phyloP scores from a whole-genome alignment of 2,888 invertebrate species.

The Hyposoter dolosus region DNA sequence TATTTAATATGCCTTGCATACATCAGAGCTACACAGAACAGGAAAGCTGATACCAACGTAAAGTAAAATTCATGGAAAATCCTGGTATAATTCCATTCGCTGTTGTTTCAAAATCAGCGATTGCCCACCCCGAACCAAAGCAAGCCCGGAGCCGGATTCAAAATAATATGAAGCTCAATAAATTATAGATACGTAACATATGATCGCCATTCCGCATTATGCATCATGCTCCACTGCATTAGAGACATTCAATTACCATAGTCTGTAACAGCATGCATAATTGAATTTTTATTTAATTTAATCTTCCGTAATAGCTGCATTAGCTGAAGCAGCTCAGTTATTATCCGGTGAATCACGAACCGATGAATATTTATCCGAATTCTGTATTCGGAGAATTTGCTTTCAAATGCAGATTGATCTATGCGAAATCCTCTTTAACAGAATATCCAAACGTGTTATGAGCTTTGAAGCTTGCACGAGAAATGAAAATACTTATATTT shows the following conservation, averaged over 20 bases:
- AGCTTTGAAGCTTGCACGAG: neutral
- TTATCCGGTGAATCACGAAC: neutral
- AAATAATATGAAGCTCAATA: constrained; percentile 44
- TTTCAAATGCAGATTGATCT: constrained; percentile 12
- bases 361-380: constrained; percentile 9
- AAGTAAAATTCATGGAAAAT: constrained; percentile 31
- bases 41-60: constrained; percentile 15
- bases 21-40: neutral
- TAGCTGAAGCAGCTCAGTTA: constrained; percentile 6
- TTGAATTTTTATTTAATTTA: constrained; percentile 1
- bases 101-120: constrained; percentile 20
- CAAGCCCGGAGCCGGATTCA: constrained; percentile 17
- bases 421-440: neutral
- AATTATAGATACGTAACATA: constrained; percentile 46
- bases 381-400: neutral
- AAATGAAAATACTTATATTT: neutral
- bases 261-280: neutral
- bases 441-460: neutral
- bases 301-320: constrained; percentile 27
- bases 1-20: neutral
- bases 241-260: constrained; percentile 27
- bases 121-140: constrained; percentile 50
- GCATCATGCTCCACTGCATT: constrained; percentile 18
- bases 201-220: constrained; percentile 11
- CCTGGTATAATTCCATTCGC: constrained; percentile 44